Conservation (phyloP, 2,797 vertebrate genomes). For the Tauraco hartlaubi region DNA sequence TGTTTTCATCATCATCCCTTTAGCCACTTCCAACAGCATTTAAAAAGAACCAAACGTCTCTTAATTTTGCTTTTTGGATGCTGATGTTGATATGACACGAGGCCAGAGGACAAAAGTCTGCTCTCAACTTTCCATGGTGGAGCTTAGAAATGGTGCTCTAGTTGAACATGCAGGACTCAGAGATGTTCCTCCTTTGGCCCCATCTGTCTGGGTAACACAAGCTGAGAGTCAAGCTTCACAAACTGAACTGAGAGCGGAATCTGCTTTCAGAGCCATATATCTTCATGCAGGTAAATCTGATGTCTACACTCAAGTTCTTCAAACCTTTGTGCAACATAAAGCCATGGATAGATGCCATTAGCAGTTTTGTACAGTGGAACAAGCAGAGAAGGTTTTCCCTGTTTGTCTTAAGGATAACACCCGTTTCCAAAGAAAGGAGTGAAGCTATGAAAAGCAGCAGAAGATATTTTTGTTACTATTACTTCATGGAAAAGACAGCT, state of each 20-base stretch:
- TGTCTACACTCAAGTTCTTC: background rate
- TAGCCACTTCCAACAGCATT: background rate
- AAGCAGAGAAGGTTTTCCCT: background rate
- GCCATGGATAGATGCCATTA: background rate
- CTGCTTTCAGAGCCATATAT: background rate
- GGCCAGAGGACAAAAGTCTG: background rate
- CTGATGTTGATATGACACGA: background rate
- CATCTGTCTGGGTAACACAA: background rate
- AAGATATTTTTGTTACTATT: background rate
- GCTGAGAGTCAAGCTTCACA: background rate
- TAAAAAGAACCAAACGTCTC: background rate
- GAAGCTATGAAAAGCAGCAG: background rate
- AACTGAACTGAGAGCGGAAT: background rate
- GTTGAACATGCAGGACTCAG: background rate
- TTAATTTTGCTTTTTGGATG: background rate
- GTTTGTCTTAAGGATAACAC: background rate
- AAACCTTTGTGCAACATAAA: background rate
- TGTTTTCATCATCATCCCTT: background rate
- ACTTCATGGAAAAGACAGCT: background rate
- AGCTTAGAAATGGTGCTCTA: background rate
- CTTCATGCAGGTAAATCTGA: background rate
- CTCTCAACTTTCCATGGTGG: background rate
- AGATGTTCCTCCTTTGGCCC: background rate
- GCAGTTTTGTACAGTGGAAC: background rate
- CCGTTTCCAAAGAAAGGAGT: background rate